Conservation (phyloP, 1,140 invertebrate species). For the Steinernema feltiae region DNA sequence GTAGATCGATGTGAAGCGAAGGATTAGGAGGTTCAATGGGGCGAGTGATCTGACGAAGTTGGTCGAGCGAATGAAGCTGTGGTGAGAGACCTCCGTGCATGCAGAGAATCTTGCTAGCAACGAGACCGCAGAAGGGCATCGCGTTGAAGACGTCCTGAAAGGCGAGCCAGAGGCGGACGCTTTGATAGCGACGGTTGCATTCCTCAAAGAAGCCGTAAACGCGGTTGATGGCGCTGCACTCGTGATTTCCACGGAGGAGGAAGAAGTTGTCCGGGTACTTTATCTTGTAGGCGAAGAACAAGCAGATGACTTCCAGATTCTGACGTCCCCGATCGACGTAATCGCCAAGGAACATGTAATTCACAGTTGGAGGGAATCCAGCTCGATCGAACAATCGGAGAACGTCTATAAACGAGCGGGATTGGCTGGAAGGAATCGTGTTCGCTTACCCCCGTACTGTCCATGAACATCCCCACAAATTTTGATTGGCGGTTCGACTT, state of each 20-base stretch:
- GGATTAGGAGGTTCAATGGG: constrained; percentile 66
- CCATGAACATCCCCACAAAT: constrained; percentile 56
- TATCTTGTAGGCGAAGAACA: constrained; percentile 65
- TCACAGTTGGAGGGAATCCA: constrained; percentile 31
- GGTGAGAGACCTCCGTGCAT: constrained; percentile 76
- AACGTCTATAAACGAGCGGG: constrained; percentile 14
- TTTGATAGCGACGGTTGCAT: constrained; percentile 63
- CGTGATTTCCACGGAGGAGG: constrained; percentile 63
- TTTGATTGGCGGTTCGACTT: constrained; percentile 63
- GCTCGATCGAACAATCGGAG: constrained; percentile 60
- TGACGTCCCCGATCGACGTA: constrained; percentile 37
- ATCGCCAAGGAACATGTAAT: constrained; percentile 35
- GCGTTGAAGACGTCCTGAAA: constrained; percentile 63
- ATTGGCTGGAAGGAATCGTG: background rate
- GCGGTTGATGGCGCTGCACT: constrained; percentile 65
- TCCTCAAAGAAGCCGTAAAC: constrained; percentile 66
- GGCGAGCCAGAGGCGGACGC: constrained; percentile 61
- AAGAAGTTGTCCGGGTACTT: constrained; percentile 65
- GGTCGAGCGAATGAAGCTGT: constrained; percentile 64
- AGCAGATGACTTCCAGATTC: constrained; percentile 60
- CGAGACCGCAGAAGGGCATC: constrained; percentile 64
- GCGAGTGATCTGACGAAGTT: constrained; percentile 63
- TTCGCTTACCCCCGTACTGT: constrained; percentile 20
- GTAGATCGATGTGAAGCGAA: constrained; percentile 78
- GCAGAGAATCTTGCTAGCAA: constrained; percentile 77